Base-by-base conservation (phyloP, 2,113 vertebrate genomes). In the Chlorodrepanis virens region DNA sequence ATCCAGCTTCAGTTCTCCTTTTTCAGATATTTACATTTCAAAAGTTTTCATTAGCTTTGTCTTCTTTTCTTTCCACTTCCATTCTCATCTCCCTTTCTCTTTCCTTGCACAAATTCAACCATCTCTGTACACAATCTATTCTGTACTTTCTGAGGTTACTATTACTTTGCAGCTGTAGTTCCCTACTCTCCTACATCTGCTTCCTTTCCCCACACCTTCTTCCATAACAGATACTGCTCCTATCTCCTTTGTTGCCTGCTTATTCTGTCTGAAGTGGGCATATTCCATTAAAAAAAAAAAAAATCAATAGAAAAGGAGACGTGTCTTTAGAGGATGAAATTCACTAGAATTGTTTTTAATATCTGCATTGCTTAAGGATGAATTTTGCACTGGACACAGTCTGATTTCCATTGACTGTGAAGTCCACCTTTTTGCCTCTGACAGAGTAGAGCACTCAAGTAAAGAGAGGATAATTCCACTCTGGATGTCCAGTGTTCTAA, bases 11-110 rank as follows among this genome's bases (percentile, higher is more conserved):
- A n/a, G 40, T 92, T 91, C n/a, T 74, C 33, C 39, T 71, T 94
- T 65, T 91, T 56, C 65, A 80, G 50, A 35, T 39, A 81, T 87
- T 84, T 92, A 63, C 59, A 93, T 93, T 92, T 94, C 86, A 92
- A 84, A 94, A 59, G 60, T 59, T 89, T 28, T 50, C 52, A 71
- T 72, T 70, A 83, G n/a, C 54, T 93, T 86, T 92, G 56, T 84
- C 59, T 90, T 85, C 40, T 77, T 88, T 86, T 76, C 69, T 54
- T 78, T 75, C 16, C 18, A 80, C 35, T 92, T 80, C 33, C 14
- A 65, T 69, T 74, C 17, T 25, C 22, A 60, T 59, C 23, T 93
- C 28, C 61, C 12, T 72, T 92, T 92, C 23, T 86, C 20, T 68
- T 76, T 9, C 22, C 22, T 40, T 50, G 20, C 33, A 85, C 16